Evolutionary conservation across 2,113 vertebrate genomes (phyloP).

Genomic region (sheep (Ovis aries)): ARS-UI_Ramb_v3.0 NC_056056.1:141465501-141466000

Average conservation of each 20-base stretch:
- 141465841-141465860: not conserved
- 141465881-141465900: not conserved
- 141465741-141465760: not conserved
- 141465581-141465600: not conserved
- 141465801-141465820: not conserved
- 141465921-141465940: not conserved
- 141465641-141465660: not conserved
- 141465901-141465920: not conserved
- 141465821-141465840: not conserved
- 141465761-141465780: not conserved
- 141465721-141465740: not conserved
- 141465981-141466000: conserved; percentile 13
- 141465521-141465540: not conserved
- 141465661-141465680: not conserved
- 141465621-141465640: too few species aligned
- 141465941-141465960: not conserved
- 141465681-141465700: not conserved
- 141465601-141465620: too few species aligned
- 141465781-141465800: not conserved
- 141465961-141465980: conserved; percentile 2
- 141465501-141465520: not conserved
- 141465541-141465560: not conserved
- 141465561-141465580: not conserved
- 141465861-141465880: not conserved
- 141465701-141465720: not conserved